These are phyloP conservation scores for Stylophora pistillata DNA, from an alignment of 64 coral and sea anemone genomes.

Conservation along the genomic window DNA sequence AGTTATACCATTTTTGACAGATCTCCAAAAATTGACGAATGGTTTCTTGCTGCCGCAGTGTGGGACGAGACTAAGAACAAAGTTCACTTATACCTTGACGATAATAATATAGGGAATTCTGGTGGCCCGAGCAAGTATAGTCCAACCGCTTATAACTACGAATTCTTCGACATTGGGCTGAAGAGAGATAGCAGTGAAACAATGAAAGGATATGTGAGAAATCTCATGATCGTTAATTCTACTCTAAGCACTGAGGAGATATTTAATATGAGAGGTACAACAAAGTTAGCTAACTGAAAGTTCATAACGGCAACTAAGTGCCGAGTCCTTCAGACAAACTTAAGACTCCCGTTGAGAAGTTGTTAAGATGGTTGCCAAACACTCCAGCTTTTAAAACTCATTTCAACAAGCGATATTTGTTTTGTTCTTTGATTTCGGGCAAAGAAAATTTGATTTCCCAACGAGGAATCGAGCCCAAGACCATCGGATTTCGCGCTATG, in stretches of 20 bases:
- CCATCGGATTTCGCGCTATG: too few relatives aligned
- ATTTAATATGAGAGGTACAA: background rate
- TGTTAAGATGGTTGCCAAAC: too few relatives aligned
- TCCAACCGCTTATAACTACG: background rate
- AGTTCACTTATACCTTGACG: background rate
- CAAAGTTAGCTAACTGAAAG: too few relatives aligned
- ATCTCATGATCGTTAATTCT: slow-evolving; percentile 22
- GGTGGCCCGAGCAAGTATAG: too few relatives aligned
- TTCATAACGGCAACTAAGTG: too few relatives aligned
- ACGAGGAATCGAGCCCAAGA: too few relatives aligned
- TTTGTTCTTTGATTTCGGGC: too few relatives aligned
- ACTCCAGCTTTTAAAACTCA: too few relatives aligned
- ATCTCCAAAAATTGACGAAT: background rate
- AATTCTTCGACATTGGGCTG: slow-evolving; percentile 36
- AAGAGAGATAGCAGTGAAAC: slow-evolving; percentile 6
- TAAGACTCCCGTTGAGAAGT: too few relatives aligned
- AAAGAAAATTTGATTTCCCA: too few relatives aligned
- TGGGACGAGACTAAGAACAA: background rate
- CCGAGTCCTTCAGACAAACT: too few relatives aligned
- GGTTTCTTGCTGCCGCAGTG: background rate
- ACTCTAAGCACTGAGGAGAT: background rate
- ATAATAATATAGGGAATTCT: background rate
- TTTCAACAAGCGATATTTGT: too few relatives aligned
- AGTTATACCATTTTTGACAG: background rate
- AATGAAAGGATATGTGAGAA: background rate